Evolutionary conservation across 2,888 invertebrate species (phyloP).

Genomic region (Athripsodes cinereus): DNA sequence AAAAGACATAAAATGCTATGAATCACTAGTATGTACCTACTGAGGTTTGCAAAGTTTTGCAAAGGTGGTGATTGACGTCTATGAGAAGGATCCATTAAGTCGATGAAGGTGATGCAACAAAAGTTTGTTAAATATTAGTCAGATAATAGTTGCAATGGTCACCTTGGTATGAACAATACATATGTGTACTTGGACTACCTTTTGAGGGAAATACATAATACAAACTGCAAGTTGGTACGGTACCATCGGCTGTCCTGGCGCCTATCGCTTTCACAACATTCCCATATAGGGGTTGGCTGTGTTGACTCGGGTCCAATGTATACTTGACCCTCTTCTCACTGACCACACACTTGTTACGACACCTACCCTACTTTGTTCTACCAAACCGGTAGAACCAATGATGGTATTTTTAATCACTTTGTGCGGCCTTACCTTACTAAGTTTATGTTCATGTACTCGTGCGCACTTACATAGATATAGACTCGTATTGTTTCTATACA

Average conservation of each 20-base stretch:
- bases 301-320: conserved; percentile 3
- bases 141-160: no score
- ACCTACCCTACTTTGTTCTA: conserved; percentile 24
- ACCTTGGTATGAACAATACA: no score
- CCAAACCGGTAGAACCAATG: conserved; percentile 18
- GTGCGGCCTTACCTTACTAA: conserved; percentile 13
- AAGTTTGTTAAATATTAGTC: no score
- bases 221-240: background rate
- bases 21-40: no score
- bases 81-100: no score
- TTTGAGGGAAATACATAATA: no score
- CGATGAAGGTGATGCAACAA: no score
- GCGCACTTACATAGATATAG: background rate
- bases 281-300: conserved; percentile 20
- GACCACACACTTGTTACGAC: conserved; percentile 14
- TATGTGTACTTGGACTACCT: no score
- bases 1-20: no score
- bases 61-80: no score
- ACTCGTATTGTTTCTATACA: no score
- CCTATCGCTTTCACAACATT: conserved; percentile 22
- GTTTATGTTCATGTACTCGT: background rate
- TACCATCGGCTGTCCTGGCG: conserved; percentile 14
- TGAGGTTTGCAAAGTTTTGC: no score
- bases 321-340: conserved; percentile 22
- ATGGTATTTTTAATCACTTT: conserved; percentile 17